Percentiles rank a stretch among this genome's conserved stretches.
These are phyloP conservation scores for Latheticus oryzae DNA, from an alignment of 2,888 invertebrate species.

Conservation along the genomic window DNA sequence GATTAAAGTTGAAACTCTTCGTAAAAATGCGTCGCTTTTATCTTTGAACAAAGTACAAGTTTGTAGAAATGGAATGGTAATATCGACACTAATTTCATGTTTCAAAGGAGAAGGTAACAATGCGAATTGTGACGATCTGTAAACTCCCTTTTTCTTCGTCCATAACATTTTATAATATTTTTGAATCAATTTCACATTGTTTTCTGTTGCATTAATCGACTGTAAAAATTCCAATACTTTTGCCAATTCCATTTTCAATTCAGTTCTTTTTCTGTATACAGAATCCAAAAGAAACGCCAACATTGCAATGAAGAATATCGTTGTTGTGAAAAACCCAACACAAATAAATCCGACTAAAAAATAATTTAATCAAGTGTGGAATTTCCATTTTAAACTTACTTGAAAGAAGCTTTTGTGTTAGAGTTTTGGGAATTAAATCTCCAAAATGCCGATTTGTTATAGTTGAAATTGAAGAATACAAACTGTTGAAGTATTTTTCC, in stretches of 20 bases:
- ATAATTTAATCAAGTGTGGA: constrained; percentile 40
- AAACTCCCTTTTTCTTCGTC: constrained; percentile 69
- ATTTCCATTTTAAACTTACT: constrained; percentile 5
- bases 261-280: constrained; percentile 66
- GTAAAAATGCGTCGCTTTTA: constrained; percentile 68
- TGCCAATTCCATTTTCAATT: constrained; percentile 61
- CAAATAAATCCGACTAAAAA: constrained; percentile 64
- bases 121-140: constrained; percentile 65
- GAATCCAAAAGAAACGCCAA: constrained; percentile 68
- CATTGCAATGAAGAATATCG: constrained; percentile 68
- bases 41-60: constrained; percentile 68
- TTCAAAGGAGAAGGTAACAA: constrained; percentile 67
- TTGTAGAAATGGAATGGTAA: constrained; percentile 62
- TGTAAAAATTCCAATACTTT: constrained; percentile 67
- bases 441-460: constrained; percentile 58
- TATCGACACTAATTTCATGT: constrained; percentile 69
- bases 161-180: constrained; percentile 69
- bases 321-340: constrained; percentile 67
- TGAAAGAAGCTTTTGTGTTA: constrained; percentile 24
- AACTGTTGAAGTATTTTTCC: constrained; percentile 68
- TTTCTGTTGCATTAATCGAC: constrained; percentile 61
- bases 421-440: constrained; percentile 40
- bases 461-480: constrained; percentile 67
- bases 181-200: constrained; percentile 65
- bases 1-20: constrained; percentile 68